phyloP scores from a whole-genome alignment of 2,797 vertebrate species.

The Lophotriccus pileatus region DNA sequence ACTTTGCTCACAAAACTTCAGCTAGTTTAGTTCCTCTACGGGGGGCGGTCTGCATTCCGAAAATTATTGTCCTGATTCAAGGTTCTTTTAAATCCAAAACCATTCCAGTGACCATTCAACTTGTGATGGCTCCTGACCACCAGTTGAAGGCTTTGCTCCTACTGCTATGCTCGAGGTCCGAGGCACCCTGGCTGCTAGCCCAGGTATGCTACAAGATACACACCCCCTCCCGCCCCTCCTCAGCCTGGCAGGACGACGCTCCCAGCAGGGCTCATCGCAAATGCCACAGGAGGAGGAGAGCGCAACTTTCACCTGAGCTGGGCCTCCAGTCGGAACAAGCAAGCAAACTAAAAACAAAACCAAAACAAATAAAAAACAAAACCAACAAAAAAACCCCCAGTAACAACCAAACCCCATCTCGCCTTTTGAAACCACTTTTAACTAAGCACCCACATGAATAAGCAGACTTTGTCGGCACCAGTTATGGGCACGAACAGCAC shows the following conservation, averaged over 20 bases:
- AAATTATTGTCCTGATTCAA: not conserved
- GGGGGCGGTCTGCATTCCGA: fast-evolving
- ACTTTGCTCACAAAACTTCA: not conserved
- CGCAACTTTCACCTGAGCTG: fast-evolving
- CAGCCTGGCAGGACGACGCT: fast-evolving
- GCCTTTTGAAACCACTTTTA: fast-evolving
- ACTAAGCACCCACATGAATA: fast-evolving
- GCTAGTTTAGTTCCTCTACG: not conserved
- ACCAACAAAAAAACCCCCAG: too few relatives aligned
- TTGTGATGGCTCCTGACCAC: not conserved
- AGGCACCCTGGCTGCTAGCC: fast-evolving
- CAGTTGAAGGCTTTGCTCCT: fast-evolving
- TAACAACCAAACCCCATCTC: not conserved
- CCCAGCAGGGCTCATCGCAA: fast-evolving
- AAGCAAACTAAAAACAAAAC: not conserved
- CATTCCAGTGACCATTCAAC: not conserved
- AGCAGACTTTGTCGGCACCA: fast-evolving
- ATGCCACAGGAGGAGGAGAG: fast-evolving
- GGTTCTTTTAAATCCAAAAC: not conserved
- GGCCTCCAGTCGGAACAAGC: not conserved
- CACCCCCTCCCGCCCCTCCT: fast-evolving
- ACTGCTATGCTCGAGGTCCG: fast-evolving
- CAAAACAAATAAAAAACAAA: too few relatives aligned
- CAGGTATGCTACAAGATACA: fast-evolving
- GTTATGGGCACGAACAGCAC: fast-evolving